Evolutionary conservation across 2,797 vertebrate genomes (phyloP).

Genomic region (Falco cherrug): DNA sequence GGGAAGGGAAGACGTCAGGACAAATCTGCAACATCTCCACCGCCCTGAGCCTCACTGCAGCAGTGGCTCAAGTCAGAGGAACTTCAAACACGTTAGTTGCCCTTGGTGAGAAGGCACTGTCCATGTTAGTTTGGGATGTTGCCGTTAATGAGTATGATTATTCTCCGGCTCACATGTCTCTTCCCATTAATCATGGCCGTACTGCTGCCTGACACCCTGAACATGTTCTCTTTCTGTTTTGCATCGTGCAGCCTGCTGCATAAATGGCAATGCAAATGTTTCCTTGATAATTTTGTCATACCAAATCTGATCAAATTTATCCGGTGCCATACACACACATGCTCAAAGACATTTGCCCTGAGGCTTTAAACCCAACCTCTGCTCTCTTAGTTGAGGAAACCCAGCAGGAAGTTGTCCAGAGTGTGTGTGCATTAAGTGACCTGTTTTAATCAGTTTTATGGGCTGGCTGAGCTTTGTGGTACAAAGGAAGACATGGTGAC

Average conservation of each 20-base stretch:
- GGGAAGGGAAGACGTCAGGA: not conserved
- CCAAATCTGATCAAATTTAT: conserved; percentile 50
- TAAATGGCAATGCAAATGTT: conserved; percentile 14
- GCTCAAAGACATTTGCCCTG: not conserved
- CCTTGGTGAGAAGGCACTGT: not conserved
- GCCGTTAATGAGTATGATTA: not conserved
- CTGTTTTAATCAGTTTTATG: not conserved
- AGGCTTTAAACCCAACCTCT: conserved; percentile 18
- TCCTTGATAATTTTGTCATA: conserved; percentile 58
- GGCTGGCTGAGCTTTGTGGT: not conserved
- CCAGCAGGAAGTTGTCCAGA: conserved; percentile 22
- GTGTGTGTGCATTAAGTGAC: conserved; percentile 4
- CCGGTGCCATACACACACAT: not conserved
- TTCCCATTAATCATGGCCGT: not conserved
- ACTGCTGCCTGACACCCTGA: not conserved
- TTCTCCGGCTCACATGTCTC: not conserved
- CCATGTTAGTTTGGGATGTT: not conserved
- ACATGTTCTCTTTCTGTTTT: conserved; percentile 38
- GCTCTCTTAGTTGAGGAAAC: not conserved
- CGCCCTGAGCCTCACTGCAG: rapidly evolving
- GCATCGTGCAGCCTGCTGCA: not conserved
- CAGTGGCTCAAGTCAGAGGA: not conserved
- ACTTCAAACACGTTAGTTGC: not conserved
- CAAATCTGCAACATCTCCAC: not conserved
- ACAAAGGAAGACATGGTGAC: not conserved